A percentile compares a stretch with the other conserved stretches of the same genome.
Conservation (phyloP, 2,888 invertebrate species). For the Galeopsomyia nigrocyanea region DNA sequence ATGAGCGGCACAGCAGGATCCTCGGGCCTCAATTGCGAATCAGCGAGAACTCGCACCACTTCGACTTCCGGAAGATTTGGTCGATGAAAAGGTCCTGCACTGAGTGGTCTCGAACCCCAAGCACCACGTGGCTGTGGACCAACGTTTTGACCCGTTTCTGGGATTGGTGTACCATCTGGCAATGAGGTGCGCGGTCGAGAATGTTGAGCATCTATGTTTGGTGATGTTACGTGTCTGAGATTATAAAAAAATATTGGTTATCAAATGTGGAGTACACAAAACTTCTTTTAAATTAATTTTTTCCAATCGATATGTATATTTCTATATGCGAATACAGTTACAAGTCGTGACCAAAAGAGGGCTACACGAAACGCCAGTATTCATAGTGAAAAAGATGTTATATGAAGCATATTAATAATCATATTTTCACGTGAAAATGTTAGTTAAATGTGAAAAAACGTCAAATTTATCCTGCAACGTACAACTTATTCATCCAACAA, state of each 20-base stretch:
- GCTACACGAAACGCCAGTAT: too few species aligned
- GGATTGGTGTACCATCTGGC: constrained; percentile 47
- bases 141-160: constrained; percentile 56
- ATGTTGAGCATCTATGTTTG: constrained; percentile 49
- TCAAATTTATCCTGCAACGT: too few species aligned
- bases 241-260: not conserved
- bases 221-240: constrained; percentile 57
- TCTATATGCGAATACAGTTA: too few species aligned
- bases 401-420: not conserved
- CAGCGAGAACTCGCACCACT: constrained; percentile 72
- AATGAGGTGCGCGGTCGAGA: constrained; percentile 54
- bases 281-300: too few species aligned
- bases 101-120: constrained; percentile 73
- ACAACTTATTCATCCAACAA: not conserved
- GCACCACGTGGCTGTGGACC: constrained; percentile 59
- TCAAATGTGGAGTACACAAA: too few species aligned
- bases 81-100: constrained; percentile 76
- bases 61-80: constrained; percentile 71
- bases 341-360: too few species aligned
- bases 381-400: not conserved
- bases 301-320: too few species aligned
- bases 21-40: constrained; percentile 73
- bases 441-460: too few species aligned
- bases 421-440: too few species aligned
- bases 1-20: constrained; percentile 88